A percentile compares a stretch with the other conserved stretches of the same genome.
These are phyloP conservation scores for Coenobita brevimanus DNA, from an alignment of 1,140 invertebrate species.

Conservation along the genomic window DNA sequence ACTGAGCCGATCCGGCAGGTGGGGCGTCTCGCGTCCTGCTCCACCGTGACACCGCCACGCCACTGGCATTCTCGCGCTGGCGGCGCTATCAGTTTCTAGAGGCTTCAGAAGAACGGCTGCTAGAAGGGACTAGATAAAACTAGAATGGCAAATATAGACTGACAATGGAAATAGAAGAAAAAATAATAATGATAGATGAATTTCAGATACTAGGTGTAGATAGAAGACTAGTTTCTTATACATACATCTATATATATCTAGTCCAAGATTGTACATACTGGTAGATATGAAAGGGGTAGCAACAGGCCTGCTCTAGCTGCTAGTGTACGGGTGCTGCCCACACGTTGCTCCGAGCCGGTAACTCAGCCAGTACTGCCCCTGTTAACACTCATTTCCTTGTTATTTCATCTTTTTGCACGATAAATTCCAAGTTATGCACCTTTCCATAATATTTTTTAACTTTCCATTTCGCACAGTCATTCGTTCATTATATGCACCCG, in stretches of 20 bases:
- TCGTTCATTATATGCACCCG: conserved; percentile 63
- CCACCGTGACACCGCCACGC: neutral
- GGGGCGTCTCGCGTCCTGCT: neutral
- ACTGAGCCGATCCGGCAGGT: no score
- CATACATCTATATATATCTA: neutral
- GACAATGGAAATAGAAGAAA: neutral
- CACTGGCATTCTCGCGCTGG: conserved; percentile 49
- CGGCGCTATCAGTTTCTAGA: conserved; percentile 62
- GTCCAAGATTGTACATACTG: conserved; percentile 43
- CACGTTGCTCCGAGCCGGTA: neutral
- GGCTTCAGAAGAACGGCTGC: conserved; percentile 60
- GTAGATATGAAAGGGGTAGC: conserved; percentile 30
- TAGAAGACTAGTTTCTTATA: conserved; percentile 23
- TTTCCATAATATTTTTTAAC: conserved; percentile 65
- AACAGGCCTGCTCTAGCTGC: conserved; percentile 32
- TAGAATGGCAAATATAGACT: conserved; percentile 30
- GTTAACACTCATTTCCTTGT: conserved; percentile 61
- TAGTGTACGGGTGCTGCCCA: neutral
- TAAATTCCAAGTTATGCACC: conserved; percentile 66
- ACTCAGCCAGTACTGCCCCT: conserved; percentile 49
- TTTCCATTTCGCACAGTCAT: conserved; percentile 63
- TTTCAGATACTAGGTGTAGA: conserved; percentile 40
- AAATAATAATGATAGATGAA: neutral
- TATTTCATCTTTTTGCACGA: conserved; percentile 65
- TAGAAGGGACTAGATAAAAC: conserved; percentile 49